Evolutionary conservation across 2,888 invertebrate genomes (phyloP), one percentile per base, ranked within the genome.

Genomic region (Hirtodrosophila confusa): DNA sequence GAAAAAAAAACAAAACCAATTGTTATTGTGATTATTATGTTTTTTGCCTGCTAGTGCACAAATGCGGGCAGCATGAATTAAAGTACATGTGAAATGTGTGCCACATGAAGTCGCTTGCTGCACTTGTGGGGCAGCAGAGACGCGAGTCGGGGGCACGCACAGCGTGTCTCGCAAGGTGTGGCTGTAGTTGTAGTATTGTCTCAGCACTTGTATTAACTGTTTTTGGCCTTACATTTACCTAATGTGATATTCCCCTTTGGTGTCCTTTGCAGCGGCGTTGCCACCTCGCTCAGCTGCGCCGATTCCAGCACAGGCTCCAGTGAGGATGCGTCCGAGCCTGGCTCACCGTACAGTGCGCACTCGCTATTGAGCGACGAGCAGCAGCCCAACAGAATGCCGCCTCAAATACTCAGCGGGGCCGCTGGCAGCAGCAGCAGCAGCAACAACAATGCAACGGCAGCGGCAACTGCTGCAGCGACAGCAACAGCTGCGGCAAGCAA

Each of bases 241-340:
- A 23, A 9, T 36, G n/a, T 44, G 10, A 39, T 3, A 50, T 39
- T 23, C 29, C 8, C 8, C 9, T 6, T 58, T 43, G 4, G 33
- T n/a, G 33, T 24, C 27, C n/a, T 7, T 80, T 80, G 27, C 94
- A 97, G 97, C 93, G 97, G 97, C 82, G 96, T 97, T 89, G 96
- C 95, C 90, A 94, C 95, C 90, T 93, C 95, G 89, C 92, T 95
- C 90, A 95, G 95, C 92, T 94, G 95, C 86, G 94, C 95, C 68
- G 95, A 95, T 86, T 85, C 84, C 69, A 85, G 94, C 91, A 93
- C 93, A 75, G 93, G 94, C 88, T 94, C 94, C 88, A 96, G 96
- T 92, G 90, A 90, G 86, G 97, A 96, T 92, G 95, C 96, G 92
- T 96, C 96, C 84, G 96, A 96, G 92, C 96, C 96, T 58, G 95